phyloP scores from a whole-genome alignment of 2,113 vertebrate species.

The Jaculus jaculus region DNA sequence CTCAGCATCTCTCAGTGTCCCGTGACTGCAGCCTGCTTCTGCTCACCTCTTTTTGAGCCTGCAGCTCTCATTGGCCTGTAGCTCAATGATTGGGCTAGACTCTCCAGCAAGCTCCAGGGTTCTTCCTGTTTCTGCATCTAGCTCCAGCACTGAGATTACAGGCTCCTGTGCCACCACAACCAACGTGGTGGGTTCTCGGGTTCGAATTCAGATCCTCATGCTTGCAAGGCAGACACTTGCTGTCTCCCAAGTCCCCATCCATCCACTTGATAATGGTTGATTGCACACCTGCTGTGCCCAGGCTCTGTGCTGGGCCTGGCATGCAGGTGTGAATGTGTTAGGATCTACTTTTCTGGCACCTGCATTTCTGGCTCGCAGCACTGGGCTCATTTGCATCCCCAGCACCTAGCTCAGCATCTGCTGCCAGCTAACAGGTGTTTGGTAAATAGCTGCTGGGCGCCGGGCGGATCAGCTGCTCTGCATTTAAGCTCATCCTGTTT shows the following conservation, averaged over 20 bases:
- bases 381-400: neutral
- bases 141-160: neutral
- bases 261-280: neutral
- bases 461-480: neutral
- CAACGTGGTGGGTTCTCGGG: neutral
- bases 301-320: neutral
- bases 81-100: too few species aligned
- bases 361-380: fast-evolving
- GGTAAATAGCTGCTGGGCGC: neutral
- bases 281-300: neutral
- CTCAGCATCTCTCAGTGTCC: too few species aligned
- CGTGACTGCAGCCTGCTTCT: too few species aligned
- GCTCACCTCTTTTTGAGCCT: too few species aligned
- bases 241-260: neutral
- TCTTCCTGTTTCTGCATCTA: neutral
- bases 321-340: neutral
- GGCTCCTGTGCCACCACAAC: neutral
- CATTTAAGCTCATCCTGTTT: neutral
- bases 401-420: fast-evolving
- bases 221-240: neutral
- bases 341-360: neutral
- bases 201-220: neutral
- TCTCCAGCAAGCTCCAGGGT: too few species aligned
- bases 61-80: too few species aligned
- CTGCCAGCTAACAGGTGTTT: neutral